Evolutionary conservation across 2,888 invertebrate genomes (phyloP).

Genomic region (Formica aserva): DNA sequence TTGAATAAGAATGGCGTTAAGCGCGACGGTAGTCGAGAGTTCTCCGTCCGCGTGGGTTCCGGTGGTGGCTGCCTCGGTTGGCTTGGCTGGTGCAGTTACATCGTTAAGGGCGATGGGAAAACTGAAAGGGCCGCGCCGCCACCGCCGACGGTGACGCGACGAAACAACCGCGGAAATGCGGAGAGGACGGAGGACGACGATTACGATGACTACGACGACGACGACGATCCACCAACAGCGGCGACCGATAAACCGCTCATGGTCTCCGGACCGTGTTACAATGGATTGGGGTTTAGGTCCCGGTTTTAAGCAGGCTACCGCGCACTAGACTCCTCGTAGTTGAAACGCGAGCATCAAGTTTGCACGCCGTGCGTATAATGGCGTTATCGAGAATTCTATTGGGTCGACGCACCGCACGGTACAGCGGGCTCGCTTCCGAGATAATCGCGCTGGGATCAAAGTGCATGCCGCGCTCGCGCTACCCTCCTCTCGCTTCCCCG

Average conservation of each 20-base stretch:
- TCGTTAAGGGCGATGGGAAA: conserved; percentile 61
- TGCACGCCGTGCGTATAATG: conserved; percentile 62
- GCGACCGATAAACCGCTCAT: conserved; percentile 45
- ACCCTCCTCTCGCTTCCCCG: background rate
- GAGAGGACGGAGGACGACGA: conserved; percentile 33
- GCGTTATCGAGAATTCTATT: conserved; percentile 63
- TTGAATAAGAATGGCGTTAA: conserved; percentile 45
- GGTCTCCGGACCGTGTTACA: conserved; percentile 29
- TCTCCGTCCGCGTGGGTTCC: conserved; percentile 48
- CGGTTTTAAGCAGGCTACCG: conserved; percentile 17
- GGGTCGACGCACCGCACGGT: conserved; percentile 59
- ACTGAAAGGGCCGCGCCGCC: conserved; percentile 50
- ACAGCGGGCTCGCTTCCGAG: conserved; percentile 46
- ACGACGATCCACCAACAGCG: background rate
- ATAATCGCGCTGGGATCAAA: conserved; percentile 63
- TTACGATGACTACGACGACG: background rate
- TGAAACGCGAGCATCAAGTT: conserved; percentile 55
- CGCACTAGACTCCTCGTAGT: conserved; percentile 44
- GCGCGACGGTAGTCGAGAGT: conserved; percentile 34
- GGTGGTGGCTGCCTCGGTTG: background rate
- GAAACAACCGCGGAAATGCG: conserved; percentile 52
- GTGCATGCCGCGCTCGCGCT: conserved; percentile 57
- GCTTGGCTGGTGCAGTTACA: conserved; percentile 52
- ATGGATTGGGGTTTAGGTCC: conserved; percentile 46
- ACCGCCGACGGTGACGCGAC: conserved; percentile 14